phyloP scores from a whole-genome alignment of 2,113 vertebrate species.

The Crotalus helleri region DNA sequence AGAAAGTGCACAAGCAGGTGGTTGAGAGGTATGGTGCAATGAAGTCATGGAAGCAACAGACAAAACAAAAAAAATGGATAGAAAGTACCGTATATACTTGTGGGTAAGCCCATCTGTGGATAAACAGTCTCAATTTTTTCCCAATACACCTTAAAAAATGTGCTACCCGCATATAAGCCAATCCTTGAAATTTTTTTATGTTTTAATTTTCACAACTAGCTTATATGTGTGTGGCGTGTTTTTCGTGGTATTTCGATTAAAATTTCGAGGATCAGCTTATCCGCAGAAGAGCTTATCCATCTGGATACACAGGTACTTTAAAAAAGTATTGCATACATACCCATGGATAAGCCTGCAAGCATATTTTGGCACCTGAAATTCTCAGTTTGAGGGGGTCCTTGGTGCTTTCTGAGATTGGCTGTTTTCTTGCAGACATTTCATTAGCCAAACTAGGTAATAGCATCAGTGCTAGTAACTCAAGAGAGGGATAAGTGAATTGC shows the following conservation, averaged over 20 bases:
- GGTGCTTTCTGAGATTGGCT: rapidly evolving
- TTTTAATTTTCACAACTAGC: background rate
- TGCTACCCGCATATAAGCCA: background rate
- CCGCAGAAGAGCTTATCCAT: too few relatives aligned
- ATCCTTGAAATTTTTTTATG: background rate
- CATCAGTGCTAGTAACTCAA: too few relatives aligned
- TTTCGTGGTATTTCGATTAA: too few relatives aligned
- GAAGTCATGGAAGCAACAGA: background rate
- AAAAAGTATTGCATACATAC: background rate
- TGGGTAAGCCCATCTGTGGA: background rate
- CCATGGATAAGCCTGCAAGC: background rate
- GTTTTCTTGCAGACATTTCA: too few relatives aligned
- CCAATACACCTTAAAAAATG: background rate
- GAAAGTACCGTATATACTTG: background rate
- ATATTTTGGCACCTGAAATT: background rate
- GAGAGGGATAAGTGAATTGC: too few relatives aligned
- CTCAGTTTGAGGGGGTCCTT: too few relatives aligned
- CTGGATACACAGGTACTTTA: too few relatives aligned
- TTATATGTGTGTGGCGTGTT: too few relatives aligned
- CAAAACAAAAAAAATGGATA: background rate
- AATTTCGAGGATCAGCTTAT: too few relatives aligned
- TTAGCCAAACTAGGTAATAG: too few relatives aligned
- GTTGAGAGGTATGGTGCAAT: slow-evolving; percentile 81
- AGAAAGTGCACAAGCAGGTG: slow-evolving; percentile 89
- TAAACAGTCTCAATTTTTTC: background rate